A percentile compares a stretch with the other conserved stretches of the same genome.
Evolutionary conservation across 2,113 vertebrate species (phyloP).

Genomic region (Antigone vipio): DNA sequence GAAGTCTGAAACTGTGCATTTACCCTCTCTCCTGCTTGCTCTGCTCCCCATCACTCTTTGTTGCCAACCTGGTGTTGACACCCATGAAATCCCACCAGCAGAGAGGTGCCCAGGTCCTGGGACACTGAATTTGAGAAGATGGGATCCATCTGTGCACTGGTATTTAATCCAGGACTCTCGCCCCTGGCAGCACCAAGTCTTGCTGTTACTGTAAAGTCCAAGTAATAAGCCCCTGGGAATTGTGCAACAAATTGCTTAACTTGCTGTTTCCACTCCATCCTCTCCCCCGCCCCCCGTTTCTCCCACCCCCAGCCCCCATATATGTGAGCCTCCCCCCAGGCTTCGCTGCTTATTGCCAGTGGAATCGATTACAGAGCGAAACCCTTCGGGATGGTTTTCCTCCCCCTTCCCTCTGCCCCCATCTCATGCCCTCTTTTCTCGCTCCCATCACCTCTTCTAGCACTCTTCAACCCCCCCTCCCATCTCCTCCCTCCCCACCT

Average conservation of each 20-base stretch:
- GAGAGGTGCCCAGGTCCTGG: not conserved
- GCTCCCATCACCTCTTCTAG: not conserved
- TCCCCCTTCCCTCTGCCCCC: not conserved
- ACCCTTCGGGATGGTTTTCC: not conserved
- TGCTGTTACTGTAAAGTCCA: not conserved
- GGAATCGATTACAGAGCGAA: not conserved
- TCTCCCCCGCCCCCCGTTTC: not conserved
- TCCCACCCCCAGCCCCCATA: not conserved
- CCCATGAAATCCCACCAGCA: not conserved
- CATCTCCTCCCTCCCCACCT: not conserved
- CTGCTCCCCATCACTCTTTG: not conserved
- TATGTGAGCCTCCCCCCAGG: not conserved
- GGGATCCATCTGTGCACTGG: not conserved
- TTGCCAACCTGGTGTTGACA: not conserved
- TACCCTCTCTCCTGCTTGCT: not conserved
- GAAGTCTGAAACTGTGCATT: not conserved
- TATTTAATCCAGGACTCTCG: not conserved
- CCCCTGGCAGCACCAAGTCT: not conserved
- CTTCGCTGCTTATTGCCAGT: slow-evolving; percentile 9
- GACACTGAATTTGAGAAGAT: not conserved
- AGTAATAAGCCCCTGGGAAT: not conserved
- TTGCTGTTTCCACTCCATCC: slow-evolving; percentile 32
- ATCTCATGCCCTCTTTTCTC: not conserved
- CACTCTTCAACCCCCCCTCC: not conserved
- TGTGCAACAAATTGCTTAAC: slow-evolving; percentile 43